Evolutionary conservation across 2,888 invertebrate species (phyloP).

Genomic region (Aphidius colemani): DNA sequence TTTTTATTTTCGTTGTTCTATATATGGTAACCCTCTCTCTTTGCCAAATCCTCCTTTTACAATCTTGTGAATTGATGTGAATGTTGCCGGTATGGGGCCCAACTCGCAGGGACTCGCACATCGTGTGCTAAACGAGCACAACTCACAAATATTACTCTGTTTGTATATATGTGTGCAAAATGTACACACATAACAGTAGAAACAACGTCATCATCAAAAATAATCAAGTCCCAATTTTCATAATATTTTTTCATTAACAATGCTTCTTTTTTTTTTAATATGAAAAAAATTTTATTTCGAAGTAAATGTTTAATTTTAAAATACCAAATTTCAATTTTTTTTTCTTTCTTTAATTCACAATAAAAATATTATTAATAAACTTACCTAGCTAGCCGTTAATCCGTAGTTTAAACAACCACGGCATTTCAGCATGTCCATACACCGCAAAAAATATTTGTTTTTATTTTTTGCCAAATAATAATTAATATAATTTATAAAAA

Average conservation of each 20-base stretch:
- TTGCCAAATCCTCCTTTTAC: constrained; percentile 17
- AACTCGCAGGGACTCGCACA: constrained; percentile 20
- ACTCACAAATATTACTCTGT: background rate
- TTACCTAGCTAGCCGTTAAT: constrained; percentile 57
- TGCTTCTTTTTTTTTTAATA: too few species aligned
- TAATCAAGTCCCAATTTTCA: constrained; percentile 42
- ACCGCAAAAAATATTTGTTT: constrained; percentile 40
- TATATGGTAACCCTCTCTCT: constrained; percentile 12
- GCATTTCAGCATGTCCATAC: constrained; percentile 56
- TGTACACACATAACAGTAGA: constrained; percentile 17
- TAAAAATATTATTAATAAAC: constrained; percentile 25
- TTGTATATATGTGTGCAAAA: constrained; percentile 5
- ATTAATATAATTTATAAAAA: background rate
- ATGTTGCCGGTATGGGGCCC: constrained; percentile 25
- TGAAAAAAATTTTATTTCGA: too few species aligned
- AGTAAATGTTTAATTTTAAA: background rate
- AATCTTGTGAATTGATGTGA: constrained; percentile 1
- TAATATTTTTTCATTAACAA: too few species aligned
- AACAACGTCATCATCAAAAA: constrained; percentile 54
- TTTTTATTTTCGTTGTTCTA: constrained; percentile 1
- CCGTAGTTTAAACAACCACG: constrained; percentile 54
- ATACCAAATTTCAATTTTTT: background rate
- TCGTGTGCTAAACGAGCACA: background rate
- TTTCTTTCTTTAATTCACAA: background rate
- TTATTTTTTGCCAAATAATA: too few species aligned